Evolutionary conservation across 2,113 vertebrate species (phyloP).

Genomic region (Leptocoma aspasia): DNA sequence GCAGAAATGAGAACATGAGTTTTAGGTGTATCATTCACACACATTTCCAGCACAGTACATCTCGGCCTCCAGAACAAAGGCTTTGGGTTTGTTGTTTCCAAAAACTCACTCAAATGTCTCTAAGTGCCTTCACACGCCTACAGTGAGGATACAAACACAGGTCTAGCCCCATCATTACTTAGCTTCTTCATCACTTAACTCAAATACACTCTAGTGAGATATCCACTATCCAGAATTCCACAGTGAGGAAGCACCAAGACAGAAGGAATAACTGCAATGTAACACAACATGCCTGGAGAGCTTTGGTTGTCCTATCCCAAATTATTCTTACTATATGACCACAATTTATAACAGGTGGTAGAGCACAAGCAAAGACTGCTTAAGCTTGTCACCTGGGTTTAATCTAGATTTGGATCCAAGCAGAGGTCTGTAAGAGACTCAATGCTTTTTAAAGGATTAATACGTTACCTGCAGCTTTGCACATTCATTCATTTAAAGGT

Average conservation of each 20-base stretch:
- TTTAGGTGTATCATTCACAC: not conserved
- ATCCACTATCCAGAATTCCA: not conserved
- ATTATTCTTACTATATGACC: not conserved
- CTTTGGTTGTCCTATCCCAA: not conserved
- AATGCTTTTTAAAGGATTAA: not conserved
- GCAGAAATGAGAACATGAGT: not conserved
- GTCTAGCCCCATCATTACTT: too few relatives aligned
- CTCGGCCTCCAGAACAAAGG: not conserved
- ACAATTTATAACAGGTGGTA: not conserved
- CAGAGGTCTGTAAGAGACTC: not conserved
- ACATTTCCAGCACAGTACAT: accelerated
- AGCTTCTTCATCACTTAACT: not conserved
- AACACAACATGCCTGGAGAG: not conserved
- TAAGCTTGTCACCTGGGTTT: not conserved
- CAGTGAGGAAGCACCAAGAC: not conserved
- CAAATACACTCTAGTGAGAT: not conserved
- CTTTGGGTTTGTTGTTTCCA: not conserved
- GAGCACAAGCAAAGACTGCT: not conserved
- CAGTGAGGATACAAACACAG: not conserved
- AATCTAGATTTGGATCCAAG: not conserved
- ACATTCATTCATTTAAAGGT: not conserved
- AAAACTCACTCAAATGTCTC: not conserved
- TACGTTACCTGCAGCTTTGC: not conserved
- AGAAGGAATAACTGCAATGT: not conserved
- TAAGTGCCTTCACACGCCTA: not conserved